Base-by-base conservation (phyloP, 2,797 vertebrate genomes). In the Eulemur mongoz region DNA sequence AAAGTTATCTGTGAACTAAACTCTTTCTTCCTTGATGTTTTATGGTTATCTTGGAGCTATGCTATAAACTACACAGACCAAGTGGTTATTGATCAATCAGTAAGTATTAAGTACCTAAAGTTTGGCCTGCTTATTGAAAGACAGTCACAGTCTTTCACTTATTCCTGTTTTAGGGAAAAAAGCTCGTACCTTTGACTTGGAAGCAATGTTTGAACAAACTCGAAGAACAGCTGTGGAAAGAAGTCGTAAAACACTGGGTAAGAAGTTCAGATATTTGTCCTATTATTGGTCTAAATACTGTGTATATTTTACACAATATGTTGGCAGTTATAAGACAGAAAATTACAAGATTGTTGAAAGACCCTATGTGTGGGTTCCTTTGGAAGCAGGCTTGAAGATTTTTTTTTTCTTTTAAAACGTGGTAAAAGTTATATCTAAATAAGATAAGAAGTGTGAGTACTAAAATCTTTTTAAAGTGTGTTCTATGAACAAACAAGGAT, bases 151-250 rank as follows among this genome's bases (percentile, higher is more conserved):
- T n/a, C 13, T 81, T 30, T 1, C 25, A 4, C 78, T 91, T 54
- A 1, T 7, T 94, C 79, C 12, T 92, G 17, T 97, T 92, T 40
- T 96, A 99, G 99, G 99, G 82, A 99, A 99, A 96, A 99, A 99
- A 97, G 99, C 99, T 32, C 99, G 99, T 35, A 99, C 99, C 0
- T 99, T 99, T 98, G 99, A 99, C 94, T 98, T 99, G 50, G 99
- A 99, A 95, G 99, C 99, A 59, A 99, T 99, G 98, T 99, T 99
- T 98, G 99, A 99, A 96, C 99, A 99, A 97, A 99, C 99, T 2
- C 99, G 99, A 80, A 99, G 99, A 94, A 99, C 99, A 30, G 99
- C 99, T 0, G 99, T 99, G 69, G 99, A 99, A 97, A 99, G 99
- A 97, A 99, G 99, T 98, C 99, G 99, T 61, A 99, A 98, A 50